These are phyloP conservation scores for Pitangus sulphuratus DNA, from an alignment of 2,797 vertebrate species.

Conservation along the genomic window DNA sequence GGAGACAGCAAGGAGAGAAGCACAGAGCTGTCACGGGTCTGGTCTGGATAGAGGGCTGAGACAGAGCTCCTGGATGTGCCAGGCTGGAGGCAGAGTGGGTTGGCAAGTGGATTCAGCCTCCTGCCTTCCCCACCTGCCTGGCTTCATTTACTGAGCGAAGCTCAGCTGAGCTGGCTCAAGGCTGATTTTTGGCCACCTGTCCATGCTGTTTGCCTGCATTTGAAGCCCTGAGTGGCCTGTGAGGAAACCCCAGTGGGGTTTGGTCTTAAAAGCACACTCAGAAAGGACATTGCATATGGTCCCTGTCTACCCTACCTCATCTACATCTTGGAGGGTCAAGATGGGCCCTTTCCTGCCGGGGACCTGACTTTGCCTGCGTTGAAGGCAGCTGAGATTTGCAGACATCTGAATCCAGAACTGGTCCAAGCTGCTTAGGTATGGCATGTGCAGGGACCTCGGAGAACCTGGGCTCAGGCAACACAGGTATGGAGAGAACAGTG, in stretches of 20 bases:
- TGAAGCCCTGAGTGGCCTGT: neutral
- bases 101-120: neutral
- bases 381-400: neutral
- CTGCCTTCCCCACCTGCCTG: neutral
- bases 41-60: neutral
- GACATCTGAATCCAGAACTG: neutral
- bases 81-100: neutral
- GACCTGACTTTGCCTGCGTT: neutral
- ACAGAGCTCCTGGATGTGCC: fast-evolving
- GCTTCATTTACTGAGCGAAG: neutral
- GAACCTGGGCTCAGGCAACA: neutral
- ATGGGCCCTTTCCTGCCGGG: neutral
- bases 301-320: fast-evolving
- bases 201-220: fast-evolving
- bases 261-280: neutral
- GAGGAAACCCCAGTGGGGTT: neutral
- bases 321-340: fast-evolving
- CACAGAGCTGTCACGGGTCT: neutral
- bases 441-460: neutral
- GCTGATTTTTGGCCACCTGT: neutral
- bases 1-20: neutral
- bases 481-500: neutral
- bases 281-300: neutral
- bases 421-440: neutral
- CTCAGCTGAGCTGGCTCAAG: neutral